phyloP scores from a whole-genome alignment of 2,113 vertebrate species.

The Sapajus apella region DNA sequence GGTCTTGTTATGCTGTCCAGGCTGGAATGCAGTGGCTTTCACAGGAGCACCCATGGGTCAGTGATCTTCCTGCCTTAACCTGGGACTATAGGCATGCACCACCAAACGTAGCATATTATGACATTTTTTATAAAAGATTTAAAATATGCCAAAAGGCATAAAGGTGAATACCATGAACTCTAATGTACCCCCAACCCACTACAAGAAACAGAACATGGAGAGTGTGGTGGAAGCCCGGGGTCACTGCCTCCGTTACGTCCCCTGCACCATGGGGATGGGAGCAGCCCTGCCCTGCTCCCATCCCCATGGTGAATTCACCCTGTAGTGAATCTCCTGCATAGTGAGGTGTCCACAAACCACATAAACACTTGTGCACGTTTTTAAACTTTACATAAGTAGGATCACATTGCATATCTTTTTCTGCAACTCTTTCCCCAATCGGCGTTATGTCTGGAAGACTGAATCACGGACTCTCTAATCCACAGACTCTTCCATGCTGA shows the following conservation, averaged over 20 bases:
- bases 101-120: not conserved
- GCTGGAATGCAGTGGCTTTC: not conserved
- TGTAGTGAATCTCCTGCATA: fast-evolving
- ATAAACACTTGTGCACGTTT: not conserved
- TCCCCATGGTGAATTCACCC: not conserved
- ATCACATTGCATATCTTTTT: not conserved
- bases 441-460: fast-evolving
- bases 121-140: not conserved
- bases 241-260: fast-evolving
- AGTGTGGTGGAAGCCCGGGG: not conserved
- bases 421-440: not conserved
- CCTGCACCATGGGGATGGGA: not conserved
- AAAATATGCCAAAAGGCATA: not conserved
- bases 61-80: not conserved
- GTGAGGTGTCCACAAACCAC: not conserved
- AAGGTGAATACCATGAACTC: not conserved
- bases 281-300: not conserved
- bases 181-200: no score
- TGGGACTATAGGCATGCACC: not conserved
- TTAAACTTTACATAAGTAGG: not conserved
- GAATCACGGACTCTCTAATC: not conserved
- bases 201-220: fast-evolving
- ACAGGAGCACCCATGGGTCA: not conserved
- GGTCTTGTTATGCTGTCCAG: not conserved
- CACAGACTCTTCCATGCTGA: not conserved